Percentiles rank a stretch among this genome's conserved stretches.
These are phyloP conservation scores for Philhelius pedissequus DNA, from an alignment of 2,888 invertebrate species.

Conservation along the genomic window DNA sequence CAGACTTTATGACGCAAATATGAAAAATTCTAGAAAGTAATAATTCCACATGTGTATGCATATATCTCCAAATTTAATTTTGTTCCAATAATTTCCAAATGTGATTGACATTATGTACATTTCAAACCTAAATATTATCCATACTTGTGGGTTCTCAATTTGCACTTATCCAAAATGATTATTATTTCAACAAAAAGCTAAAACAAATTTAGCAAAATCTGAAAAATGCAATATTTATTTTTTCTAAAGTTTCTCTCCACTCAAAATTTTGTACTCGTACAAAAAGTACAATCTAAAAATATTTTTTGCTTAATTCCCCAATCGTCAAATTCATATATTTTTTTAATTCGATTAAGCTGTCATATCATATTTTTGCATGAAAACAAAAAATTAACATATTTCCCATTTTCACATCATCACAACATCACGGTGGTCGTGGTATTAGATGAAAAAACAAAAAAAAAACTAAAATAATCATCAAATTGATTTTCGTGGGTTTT, in stretches of 20 bases:
- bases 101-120: background rate
- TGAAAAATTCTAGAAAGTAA: no score
- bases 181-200: background rate
- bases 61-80: background rate
- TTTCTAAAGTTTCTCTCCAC: background rate
- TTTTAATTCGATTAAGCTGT: conserved; percentile 12
- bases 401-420: background rate
- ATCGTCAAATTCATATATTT: background rate
- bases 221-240: background rate
- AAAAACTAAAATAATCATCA: background rate
- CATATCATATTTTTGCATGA: background rate
- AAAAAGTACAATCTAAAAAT: background rate
- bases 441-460: background rate
- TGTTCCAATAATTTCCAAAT: background rate
- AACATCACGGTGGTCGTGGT: background rate
- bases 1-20: no score
- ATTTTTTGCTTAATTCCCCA: background rate
- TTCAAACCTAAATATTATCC: background rate
- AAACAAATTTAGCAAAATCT: background rate
- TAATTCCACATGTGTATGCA: no score
- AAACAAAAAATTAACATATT: background rate
- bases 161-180: background rate
- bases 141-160: background rate
- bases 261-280: background rate
- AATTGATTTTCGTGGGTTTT: background rate